Base-by-base conservation (phyloP, 2,113 vertebrate species). In the Ammospiza caudacuta region DNA sequence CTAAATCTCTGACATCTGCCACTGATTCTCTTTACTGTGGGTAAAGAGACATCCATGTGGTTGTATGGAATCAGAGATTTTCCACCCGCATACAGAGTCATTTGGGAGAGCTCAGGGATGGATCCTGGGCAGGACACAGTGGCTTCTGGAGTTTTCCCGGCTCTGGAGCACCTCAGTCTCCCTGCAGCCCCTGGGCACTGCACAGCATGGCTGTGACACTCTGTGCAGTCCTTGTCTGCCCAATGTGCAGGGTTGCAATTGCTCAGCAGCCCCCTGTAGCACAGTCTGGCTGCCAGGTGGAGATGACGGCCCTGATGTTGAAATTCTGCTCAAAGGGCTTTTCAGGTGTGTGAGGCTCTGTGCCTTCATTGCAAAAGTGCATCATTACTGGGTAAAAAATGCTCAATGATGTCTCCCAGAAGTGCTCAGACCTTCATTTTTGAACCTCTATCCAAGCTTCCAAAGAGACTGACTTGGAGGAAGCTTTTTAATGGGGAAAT, bases 201-300 rank as follows among this genome's bases (percentile, higher is more conserved):
- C 0, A 0, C 59, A 51, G 41, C 0, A 0, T 12, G 35, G 44
- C 79, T 7, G 3, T 0, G 2, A 24, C 9, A 0, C 12, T 54
- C 13, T 10, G 2, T 9, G 25, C 13, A 49, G 37, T 31, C 22
- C 28, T 61, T 69, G 25, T n/a, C 17, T 44, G 52, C 66, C 46
- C 37, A 3, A 11, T 21, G 12, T 4, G 12, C 41, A 69, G 22
- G 19, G 13, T 8, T 2, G 3, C 55, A 62, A 21, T 41, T 25
- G 35, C 76, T 66, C 63, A 58, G 59, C 67, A 76, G 44, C 9
- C 12, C 14, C 23, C 16, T 41, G 25, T 46, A 52, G 33, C 4
- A 1, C 33, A 28, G 44, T 59, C 66, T 57, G 52, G 33, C 67
- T 86, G 73, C 63, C 24, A 8, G 49, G 11, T 8, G 1, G 37